phyloP scores from a whole-genome alignment of 2,888 invertebrate species.

The Mantis religiosa region DNA sequence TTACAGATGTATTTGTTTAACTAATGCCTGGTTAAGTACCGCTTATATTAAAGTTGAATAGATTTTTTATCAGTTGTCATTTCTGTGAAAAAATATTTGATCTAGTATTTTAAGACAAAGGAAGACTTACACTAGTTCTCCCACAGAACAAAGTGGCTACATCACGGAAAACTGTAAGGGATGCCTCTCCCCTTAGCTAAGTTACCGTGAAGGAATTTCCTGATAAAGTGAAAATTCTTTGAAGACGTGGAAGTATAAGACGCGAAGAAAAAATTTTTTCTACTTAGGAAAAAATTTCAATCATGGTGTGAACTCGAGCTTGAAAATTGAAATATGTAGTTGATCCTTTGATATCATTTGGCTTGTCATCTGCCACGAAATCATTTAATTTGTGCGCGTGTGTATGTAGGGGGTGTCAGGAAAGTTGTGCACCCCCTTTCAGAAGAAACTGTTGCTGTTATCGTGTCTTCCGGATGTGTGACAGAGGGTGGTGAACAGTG shows the following conservation, averaged over 20 bases:
- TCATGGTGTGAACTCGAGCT: slow-evolving; percentile 32
- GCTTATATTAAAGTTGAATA: too few species aligned
- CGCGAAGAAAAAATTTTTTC: slow-evolving; percentile 18
- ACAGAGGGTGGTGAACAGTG: not conserved
- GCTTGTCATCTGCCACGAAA: slow-evolving; percentile 31
- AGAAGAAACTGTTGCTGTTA: not conserved
- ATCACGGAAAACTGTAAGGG: not conserved
- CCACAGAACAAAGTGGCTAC: not conserved
- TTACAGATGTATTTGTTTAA: too few species aligned
- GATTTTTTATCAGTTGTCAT: too few species aligned
- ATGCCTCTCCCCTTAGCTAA: not conserved
- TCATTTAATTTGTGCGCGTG: slow-evolving; percentile 31
- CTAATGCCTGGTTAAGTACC: too few species aligned
- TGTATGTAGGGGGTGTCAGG: not conserved
- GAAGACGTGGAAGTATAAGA: slow-evolving; percentile 1
- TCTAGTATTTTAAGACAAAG: not conserved
- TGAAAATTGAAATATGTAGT: slow-evolving; percentile 34
- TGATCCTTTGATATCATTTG: slow-evolving; percentile 34
- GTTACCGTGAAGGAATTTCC: slow-evolving; percentile 25
- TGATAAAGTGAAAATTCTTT: slow-evolving; percentile 30
- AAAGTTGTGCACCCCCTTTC: not conserved
- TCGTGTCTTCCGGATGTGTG: not conserved
- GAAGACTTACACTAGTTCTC: not conserved
- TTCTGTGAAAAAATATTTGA: not conserved
- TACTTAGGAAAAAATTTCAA: slow-evolving; percentile 31